A percentile compares a stretch with the other conserved stretches of the same genome.
Evolutionary conservation across 2,113 vertebrate species (phyloP).

Genomic region (Pungitius pungitius): DNA sequence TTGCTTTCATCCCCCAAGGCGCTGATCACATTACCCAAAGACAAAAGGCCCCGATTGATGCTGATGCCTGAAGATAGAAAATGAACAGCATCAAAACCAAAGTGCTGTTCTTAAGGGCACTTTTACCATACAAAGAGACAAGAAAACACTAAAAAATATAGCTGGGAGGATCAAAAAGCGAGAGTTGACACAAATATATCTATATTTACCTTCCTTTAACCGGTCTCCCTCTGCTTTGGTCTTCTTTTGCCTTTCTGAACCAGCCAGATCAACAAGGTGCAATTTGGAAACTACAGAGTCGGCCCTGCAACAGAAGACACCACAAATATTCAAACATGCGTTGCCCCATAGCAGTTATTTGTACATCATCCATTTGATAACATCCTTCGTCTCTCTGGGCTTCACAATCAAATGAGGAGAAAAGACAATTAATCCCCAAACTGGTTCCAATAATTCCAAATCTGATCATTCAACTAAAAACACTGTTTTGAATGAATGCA

Average conservation of each 20-base stretch:
- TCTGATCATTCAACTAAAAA: not conserved
- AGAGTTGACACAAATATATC: not conserved
- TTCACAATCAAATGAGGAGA: not conserved
- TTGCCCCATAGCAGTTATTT: not conserved
- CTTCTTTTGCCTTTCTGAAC: slow-evolving; percentile 97
- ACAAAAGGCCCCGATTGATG: slow-evolving; percentile 94
- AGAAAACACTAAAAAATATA: not conserved
- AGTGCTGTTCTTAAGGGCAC: not conserved
- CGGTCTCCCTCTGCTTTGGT: slow-evolving; percentile 97
- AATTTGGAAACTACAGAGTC: slow-evolving; percentile 86
- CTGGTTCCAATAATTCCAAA: not conserved
- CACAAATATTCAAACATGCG: slow-evolving; percentile 1
- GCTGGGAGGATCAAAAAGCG: not conserved
- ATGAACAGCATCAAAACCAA: slow-evolving; percentile 25
- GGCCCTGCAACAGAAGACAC: slow-evolving; percentile 52
- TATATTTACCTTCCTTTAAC: slow-evolving; percentile 89
- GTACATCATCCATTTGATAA: not conserved
- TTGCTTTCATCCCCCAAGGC: slow-evolving; percentile 96
- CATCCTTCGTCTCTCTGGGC: not conserved
- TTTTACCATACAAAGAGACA: not conserved
- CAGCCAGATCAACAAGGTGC: slow-evolving; percentile 95
- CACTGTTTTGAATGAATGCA: not conserved
- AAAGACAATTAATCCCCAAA: not conserved
- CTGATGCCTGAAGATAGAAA: slow-evolving; percentile 87
- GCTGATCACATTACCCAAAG: slow-evolving; percentile 96